Evolutionary conservation across 2,113 vertebrate genomes (phyloP).

Genomic region (Alexandromys fortis): DNA sequence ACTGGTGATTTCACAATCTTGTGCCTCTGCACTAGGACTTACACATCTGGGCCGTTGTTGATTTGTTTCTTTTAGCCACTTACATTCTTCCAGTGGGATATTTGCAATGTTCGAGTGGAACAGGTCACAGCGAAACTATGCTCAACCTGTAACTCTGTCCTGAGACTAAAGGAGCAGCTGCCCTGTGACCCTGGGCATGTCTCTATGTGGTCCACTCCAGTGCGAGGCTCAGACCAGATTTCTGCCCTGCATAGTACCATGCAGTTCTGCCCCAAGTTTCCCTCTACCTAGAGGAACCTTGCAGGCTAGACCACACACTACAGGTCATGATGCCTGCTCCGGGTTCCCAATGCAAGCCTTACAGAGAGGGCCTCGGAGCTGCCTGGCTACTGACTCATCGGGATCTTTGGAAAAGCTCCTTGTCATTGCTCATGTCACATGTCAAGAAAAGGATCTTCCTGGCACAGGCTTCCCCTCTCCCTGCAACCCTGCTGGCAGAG

Average conservation of each 20-base stretch:
- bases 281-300: neutral
- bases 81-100: no score
- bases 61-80: neutral
- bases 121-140: neutral
- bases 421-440: neutral
- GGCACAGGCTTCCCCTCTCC: no score
- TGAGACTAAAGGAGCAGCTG: neutral
- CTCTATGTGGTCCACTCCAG: neutral
- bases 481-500: neutral
- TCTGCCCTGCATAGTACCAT: neutral
- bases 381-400: neutral
- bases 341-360: neutral
- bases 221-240: neutral
- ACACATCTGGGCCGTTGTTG: neutral
- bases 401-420: neutral
- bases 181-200: no score
- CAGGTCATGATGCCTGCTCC: neutral
- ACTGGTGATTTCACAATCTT: neutral
- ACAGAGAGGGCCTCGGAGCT: neutral
- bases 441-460: neutral
- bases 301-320: neutral
- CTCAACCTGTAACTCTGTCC: neutral
- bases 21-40: neutral
- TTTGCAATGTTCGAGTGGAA: neutral
- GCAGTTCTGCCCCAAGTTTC: neutral